Conservation (phyloP, 2,888 invertebrate species). For the Spialia ferax region DNA sequence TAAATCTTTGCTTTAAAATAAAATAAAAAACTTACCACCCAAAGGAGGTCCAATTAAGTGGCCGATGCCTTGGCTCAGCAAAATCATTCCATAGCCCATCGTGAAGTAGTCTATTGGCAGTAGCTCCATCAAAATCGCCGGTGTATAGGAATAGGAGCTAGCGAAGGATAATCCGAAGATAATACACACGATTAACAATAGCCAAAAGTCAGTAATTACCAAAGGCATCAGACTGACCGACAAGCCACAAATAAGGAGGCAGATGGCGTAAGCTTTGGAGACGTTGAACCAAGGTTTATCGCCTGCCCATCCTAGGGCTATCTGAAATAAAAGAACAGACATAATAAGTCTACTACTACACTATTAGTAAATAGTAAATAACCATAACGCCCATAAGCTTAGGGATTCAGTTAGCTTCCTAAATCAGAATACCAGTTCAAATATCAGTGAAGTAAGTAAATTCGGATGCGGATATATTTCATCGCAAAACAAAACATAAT, state of each 20-base stretch:
- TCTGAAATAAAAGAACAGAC: conserved; percentile 69
- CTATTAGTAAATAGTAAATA: too few species aligned
- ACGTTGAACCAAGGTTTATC: conserved; percentile 95
- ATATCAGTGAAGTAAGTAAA: too few species aligned
- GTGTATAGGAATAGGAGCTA: conserved; percentile 96
- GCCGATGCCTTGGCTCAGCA: conserved; percentile 97
- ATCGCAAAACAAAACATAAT: too few species aligned
- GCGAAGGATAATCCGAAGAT: conserved; percentile 96
- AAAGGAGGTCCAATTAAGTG: conserved; percentile 97
- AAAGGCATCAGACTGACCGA: conserved; percentile 87
- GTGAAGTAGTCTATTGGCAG: conserved; percentile 97
- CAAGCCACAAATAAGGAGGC: conserved; percentile 89
- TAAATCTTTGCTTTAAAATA: too few species aligned
- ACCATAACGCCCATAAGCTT: too few species aligned
- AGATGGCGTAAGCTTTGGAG: conserved; percentile 92
- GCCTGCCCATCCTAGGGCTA: conserved; percentile 94
- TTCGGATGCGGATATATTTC: too few species aligned
- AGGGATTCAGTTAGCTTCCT: too few species aligned
- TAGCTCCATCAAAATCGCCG: conserved; percentile 95
- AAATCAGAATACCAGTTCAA: too few species aligned
- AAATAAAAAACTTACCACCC: conserved; percentile 88
- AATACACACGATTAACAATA: conserved; percentile 82
- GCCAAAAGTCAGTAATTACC: conserved; percentile 80
- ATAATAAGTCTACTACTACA: too few species aligned
- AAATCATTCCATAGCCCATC: conserved; percentile 95